Base-by-base conservation (phyloP, 2,888 invertebrate genomes). In the Pachliopta kotzebuea region DNA sequence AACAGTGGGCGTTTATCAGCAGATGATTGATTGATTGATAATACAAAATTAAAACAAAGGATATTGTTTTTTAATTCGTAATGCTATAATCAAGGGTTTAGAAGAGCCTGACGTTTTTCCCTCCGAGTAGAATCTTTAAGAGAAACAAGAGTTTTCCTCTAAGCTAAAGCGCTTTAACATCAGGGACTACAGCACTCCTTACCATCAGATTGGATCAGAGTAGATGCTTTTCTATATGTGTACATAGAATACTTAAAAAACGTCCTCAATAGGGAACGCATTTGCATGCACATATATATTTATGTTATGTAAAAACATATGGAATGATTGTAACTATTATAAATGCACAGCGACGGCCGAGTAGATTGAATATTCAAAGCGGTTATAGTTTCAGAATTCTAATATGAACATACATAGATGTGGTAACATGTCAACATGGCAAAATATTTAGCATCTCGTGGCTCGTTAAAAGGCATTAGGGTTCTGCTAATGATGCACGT, bases 351-450 rank as follows among this genome's bases (percentile, higher is more conserved):
- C 21, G 21, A 52, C 29, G 26, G 9, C 9, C 17, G 53, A 21
- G n/a, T 50, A 56, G 8, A 50, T 56, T 53, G 57, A 57, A 57
- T 52, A 60, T 60, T 53, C 57, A 42, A 42, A 45, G 42, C 31
- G 21, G 4, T 37, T 52, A 31, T 53, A 53, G 37, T 23, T 60
- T 60, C 52, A 60, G 23, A 53, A 60, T 62, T 56, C 42, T 42
- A 52, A 56, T 56, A 62, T 31, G 62, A 56, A 50, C 24, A 21
- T 55, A 62, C 31, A 62, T 37, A n/a, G 37, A 62, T 61, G 63
- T 63, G n/a, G 50, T 56, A 37, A 37, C 8, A 4, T 52, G 18
- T 53, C 53, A 53, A 61, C 20, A 31, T 56, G 56, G 31, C 56
- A 57, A 57, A 37, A 56, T 62, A 63, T 63, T 42, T 42, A 26